Evolutionary conservation across 2,113 vertebrate genomes (phyloP).

Genomic region (Dissostichus mawsoni): DNA sequence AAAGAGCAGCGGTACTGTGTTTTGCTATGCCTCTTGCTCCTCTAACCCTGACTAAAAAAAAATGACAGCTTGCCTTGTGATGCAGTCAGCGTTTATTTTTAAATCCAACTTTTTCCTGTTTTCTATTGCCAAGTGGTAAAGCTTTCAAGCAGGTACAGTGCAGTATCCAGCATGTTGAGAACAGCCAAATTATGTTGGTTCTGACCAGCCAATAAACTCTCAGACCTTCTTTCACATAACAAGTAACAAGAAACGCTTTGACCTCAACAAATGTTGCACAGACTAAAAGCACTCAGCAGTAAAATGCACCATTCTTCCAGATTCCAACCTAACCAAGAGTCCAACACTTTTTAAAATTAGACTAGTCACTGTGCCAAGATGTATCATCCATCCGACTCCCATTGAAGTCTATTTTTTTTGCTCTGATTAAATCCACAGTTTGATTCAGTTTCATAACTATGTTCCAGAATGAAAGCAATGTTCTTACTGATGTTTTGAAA

Average conservation of each 20-base stretch:
- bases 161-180: not conserved
- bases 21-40: slow-evolving; percentile 36
- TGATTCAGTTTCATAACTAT: not conserved
- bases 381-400: not conserved
- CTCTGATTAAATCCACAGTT: not conserved
- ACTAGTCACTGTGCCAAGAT: not conserved
- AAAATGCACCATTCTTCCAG: not conserved
- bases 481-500: not conserved
- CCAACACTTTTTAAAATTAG: not conserved
- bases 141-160: slow-evolving; percentile 35
- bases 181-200: not conserved
- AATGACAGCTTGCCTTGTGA: slow-evolving; percentile 59
- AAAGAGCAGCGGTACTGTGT: slow-evolving; percentile 38
- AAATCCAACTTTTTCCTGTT: slow-evolving; percentile 34
- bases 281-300: not conserved
- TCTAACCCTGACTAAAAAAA: slow-evolving; percentile 65
- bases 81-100: slow-evolving; percentile 41
- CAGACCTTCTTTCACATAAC: not conserved
- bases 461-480: not conserved
- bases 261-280: not conserved
- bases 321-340: not conserved
- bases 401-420: not conserved
- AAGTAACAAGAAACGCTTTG: not conserved
- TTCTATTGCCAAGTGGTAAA: not conserved
- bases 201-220: not conserved